Conservation (phyloP, 1,140 invertebrate species). For the Uloborus diversus region DNA sequence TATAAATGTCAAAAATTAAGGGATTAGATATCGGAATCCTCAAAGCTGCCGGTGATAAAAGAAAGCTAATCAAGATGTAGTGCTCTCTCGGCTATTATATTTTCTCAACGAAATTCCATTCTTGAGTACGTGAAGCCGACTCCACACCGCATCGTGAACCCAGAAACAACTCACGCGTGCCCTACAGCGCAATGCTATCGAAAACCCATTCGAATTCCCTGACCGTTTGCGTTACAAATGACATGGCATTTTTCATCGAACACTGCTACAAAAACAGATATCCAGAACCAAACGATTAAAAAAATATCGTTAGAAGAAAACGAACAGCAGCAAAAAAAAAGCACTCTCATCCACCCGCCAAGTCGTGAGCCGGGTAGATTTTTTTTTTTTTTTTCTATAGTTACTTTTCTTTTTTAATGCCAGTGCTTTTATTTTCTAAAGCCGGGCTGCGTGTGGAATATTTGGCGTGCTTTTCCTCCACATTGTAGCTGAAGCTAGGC, state of each 20-base stretch:
- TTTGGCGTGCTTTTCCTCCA: slow-evolving; percentile 52
- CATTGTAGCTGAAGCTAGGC: slow-evolving; percentile 53
- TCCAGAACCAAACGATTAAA: slow-evolving; percentile 36
- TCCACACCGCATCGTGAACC: too few species aligned
- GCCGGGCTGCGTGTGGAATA: slow-evolving; percentile 35
- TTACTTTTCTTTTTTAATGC: slow-evolving; percentile 50
- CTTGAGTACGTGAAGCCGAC: too few species aligned
- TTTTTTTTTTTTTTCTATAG: slow-evolving; percentile 18
- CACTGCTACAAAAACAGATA: slow-evolving; percentile 52
- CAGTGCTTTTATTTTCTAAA: slow-evolving; percentile 54
- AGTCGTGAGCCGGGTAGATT: slow-evolving; percentile 48
- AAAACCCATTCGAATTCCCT: slow-evolving; percentile 44
- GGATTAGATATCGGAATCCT: too few species aligned
- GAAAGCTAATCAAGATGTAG: too few species aligned
- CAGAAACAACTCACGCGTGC: slow-evolving; percentile 14
- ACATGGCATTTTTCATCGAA: slow-evolving; percentile 54
- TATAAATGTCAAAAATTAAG: too few species aligned
- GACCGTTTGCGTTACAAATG: slow-evolving; percentile 48
- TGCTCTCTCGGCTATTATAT: too few species aligned
- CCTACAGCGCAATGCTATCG: slow-evolving; percentile 35
- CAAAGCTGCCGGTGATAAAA: too few species aligned
- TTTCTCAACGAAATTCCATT: too few species aligned
- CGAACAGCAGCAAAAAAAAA: neutral
- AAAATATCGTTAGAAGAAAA: neutral
- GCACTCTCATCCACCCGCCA: slow-evolving; percentile 43